Base-by-base conservation (phyloP, 2,797 vertebrate genomes). In the Chiroxiphia lanceolata region DNA sequence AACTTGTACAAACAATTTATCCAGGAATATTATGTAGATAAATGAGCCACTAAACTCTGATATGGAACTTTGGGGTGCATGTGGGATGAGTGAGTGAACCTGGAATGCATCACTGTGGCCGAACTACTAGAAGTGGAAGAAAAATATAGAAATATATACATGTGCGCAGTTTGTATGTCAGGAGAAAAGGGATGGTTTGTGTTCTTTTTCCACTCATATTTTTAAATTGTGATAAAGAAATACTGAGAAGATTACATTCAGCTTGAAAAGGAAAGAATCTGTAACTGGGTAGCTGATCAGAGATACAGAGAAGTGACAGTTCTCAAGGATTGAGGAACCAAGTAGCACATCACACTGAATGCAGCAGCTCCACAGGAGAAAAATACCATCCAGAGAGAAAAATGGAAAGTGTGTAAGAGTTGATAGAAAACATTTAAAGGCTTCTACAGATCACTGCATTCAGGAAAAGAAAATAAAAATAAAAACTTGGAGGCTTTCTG, bases 31-130 rank as follows among this genome's bases (percentile, higher is more conserved):
- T 25, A 26, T 14, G 27, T 1, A 36, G 15, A 26, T 50, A 45
- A 64, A 67, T 29, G 79, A 79, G 29, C 7, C 20, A 42, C 7
- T 47, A 26, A 75, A 69, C 3, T 20, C 38, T 57, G 14, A 22
- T 1, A 0, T 12, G 17, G 59, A 76, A 36, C 11, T 76, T 60
- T 8, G 45, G 5, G 2, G 9, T 3, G 3, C 1, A 10, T 9
- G 13, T 8, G 47, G 20, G 18, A 51, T 68, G 13, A 51, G 11
- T 42, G 33, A n/a, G 16, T n/a, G 45, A 82, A 75, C 6, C 15
- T 87, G 19, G 42, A 42, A 36, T 31, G 11, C 5, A 44, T 5
- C 15, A 17, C 26, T 23, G 6, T 29, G 12, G 12, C 0, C 0
- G 0, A 47, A 74, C 74, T 81, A 67, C 44, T 65, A 22, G 68